Conservation (phyloP, 2,113 vertebrate genomes). For the Colaptes auratus region DNA sequence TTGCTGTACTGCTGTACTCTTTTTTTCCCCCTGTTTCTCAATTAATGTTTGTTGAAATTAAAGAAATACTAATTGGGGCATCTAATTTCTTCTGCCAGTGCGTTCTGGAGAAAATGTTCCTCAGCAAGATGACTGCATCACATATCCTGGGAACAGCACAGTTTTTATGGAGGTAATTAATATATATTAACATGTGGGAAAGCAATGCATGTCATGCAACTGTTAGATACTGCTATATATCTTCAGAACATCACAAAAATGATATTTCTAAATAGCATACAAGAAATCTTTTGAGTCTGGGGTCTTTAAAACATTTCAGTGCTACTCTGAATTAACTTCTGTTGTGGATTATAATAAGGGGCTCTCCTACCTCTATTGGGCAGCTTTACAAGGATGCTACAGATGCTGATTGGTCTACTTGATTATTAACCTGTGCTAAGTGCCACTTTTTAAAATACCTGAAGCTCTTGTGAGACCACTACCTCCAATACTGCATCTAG, state of each 20-base stretch:
- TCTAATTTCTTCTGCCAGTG: neutral
- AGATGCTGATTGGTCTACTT: neutral
- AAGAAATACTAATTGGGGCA: neutral
- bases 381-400: neutral
- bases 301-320: neutral
- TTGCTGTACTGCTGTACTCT: neutral
- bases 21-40: neutral
- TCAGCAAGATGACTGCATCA: neutral
- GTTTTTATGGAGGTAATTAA: slow-evolving; percentile 36
- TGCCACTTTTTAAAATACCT: neutral
- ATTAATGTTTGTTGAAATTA: neutral
- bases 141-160: neutral
- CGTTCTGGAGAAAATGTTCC: fast-evolving
- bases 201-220: neutral
- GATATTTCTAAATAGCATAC: neutral
- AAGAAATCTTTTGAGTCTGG: neutral
- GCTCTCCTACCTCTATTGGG: neutral
- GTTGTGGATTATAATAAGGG: neutral
- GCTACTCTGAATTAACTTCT: neutral
- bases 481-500: too few relatives aligned
- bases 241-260: neutral
- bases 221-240: neutral
- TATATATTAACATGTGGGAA: neutral
- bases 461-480: neutral
- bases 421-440: neutral